Base-by-base conservation (phyloP, 2,797 vertebrate genomes). In the Tarsius wallacei region DNA sequence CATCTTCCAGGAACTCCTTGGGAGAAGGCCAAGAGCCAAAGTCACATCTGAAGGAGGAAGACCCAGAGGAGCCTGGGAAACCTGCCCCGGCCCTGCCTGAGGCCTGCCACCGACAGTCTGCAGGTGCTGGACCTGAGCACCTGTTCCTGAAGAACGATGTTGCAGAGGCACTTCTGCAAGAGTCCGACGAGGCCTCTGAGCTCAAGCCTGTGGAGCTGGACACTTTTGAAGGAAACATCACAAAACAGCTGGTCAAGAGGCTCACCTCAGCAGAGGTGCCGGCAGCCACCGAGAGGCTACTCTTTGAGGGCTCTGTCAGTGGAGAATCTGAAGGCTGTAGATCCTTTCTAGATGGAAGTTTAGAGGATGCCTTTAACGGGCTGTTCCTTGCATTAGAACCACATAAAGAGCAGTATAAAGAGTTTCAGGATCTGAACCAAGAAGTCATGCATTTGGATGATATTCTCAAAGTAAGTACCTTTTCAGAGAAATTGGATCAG, bases 201-300 rank as follows among this genome's bases (percentile, higher is more conserved):
- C 99, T 99, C 59, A 99, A 99, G 98, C 99, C 99, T 0, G 99
- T 99, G 97, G 99, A 99, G 94, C 98, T 99, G 98, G 99, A 99
- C 98, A 99, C 99, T 5, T 99, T 99, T 68, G 99, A 99, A 97
- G 99, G 99, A 53, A 99, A 99, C 98, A 98, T 99, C 98, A 99
- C 99, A 0, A 99, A 99, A 97, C 99, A 99, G 98, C 99, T 99
- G 28, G 99, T 99, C 73, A 99, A 99, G 98, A 99, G 99, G 98
- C 99, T 99, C 63, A 99, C 99, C 0, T 99, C 99, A 0, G 98
- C 99, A 0, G 99, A 99, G 91, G 99, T 98, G 83, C 97, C 99
- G 1, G 83, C 97, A 1, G 97, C 97, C 90, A 83, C 98, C 0
- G 98, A 98, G 68, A 74, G 98, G 99, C 96, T 98, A 83, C 98